phyloP scores from a whole-genome alignment of 2,113 vertebrate species.

The Cisticola juncidis region DNA sequence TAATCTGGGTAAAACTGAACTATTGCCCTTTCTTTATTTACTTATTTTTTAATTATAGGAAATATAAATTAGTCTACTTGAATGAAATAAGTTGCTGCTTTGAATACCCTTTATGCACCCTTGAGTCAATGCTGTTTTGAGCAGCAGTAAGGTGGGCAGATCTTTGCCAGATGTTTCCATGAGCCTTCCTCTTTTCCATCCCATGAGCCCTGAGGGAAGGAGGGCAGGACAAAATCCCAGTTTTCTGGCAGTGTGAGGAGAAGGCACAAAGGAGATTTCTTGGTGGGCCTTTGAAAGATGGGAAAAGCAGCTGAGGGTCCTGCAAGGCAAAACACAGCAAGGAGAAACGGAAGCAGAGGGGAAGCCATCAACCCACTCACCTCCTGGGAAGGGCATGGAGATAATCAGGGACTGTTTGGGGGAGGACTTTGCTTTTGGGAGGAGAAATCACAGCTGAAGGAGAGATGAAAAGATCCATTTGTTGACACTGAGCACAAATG shows the following conservation, averaged over 20 bases:
- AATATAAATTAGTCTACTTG: background rate
- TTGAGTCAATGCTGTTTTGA: background rate
- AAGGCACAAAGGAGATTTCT: background rate
- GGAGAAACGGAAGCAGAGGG: background rate
- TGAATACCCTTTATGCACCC: background rate
- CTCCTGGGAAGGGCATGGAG: background rate
- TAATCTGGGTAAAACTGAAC: background rate
- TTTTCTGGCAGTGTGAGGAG: background rate
- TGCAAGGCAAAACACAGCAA: background rate
- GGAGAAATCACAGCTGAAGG: background rate
- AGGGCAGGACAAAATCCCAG: background rate
- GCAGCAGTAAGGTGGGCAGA: background rate
- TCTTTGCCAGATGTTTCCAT: background rate
- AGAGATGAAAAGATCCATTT: background rate
- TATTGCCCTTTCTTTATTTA: background rate
- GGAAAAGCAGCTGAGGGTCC: conserved; percentile 6
- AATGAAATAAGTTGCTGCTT: background rate
- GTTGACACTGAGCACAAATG: background rate
- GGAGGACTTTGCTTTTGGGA: background rate
- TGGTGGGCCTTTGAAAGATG: background rate
- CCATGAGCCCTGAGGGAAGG: background rate
- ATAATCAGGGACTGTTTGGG: background rate
- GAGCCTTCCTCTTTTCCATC: background rate
- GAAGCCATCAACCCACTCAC: background rate
- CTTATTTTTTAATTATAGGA: background rate